Base-by-base conservation (phyloP, 2,888 invertebrate species). In the Spilarctia lutea region DNA sequence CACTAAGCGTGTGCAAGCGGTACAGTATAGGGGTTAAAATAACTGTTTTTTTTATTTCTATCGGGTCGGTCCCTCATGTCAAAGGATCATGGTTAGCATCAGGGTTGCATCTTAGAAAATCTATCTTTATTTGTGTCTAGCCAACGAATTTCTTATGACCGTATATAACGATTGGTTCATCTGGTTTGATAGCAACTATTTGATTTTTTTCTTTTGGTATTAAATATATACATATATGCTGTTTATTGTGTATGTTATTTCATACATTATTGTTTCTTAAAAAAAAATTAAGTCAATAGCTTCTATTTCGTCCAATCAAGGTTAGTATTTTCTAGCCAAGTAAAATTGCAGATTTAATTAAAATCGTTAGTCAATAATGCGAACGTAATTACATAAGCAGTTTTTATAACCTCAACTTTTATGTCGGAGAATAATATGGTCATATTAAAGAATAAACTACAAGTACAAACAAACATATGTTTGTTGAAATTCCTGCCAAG, bases 381-480 rank as follows among this genome's bases (percentile, higher is more conserved):
- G 8, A 35, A 24, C 42, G 42, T 16, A 33, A 42, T 67, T 67
- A 27, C 27, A 45, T 67, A 27, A 48, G 20, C 68, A 30, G 27
- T 60, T 63, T 63, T 7, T 18, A 63, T 8, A 16, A 18, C 30
- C 6, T 30, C 30, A 30, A 30, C 30, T 63, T 63, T 63, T 30
- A 18, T 18, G 63, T 63, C 30, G 16, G 18, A 7, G 33, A 48
- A 56, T 70, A 3, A 56, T 70, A 27, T 8, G 24, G 27, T 69
- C 63, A 56, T 77, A 81, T 75, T 71, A 78, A 77, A 81, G 76
- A 81, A 84, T 84, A 76, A 76, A 74, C 73, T 71, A 72, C 60
- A 72, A 69, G 66, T 75, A 74, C 76, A 83, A 84, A 83, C 78
- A 81, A 67, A 73, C 66, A 74, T 39, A 35, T 73, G 42, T 52